Percentiles rank a stretch among this genome's conserved stretches.
These are phyloP conservation scores for Notechis scutatus DNA, from an alignment of 2,113 vertebrate species.

Conservation along the genomic window DNA sequence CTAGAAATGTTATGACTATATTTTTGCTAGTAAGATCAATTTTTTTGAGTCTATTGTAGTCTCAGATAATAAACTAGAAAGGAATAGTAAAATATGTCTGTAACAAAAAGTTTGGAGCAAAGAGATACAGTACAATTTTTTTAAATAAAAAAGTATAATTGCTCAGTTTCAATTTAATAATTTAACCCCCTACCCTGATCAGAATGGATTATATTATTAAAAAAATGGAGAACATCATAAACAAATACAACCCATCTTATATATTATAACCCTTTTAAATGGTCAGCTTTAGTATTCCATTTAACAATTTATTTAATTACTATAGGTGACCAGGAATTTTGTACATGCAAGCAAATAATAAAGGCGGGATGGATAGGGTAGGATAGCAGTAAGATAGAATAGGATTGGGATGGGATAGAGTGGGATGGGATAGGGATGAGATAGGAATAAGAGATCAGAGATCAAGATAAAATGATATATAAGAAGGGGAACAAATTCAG, in stretches of 20 bases:
- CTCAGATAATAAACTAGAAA: background rate
- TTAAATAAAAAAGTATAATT: background rate
- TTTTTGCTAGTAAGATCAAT: background rate
- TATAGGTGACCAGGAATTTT: background rate
- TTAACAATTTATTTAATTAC: background rate
- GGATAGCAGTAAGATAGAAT: background rate
- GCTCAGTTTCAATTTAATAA: background rate
- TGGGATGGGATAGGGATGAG: too few species aligned
- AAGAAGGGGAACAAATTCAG: background rate
- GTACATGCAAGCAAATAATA: background rate
- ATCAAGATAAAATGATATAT: too few species aligned
- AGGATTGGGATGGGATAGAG: too few species aligned
- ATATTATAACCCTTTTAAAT: background rate
- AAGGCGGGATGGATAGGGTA: background rate
- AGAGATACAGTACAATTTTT: background rate
- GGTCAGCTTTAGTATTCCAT: background rate
- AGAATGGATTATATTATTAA: background rate
- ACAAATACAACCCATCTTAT: background rate
- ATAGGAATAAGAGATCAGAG: too few species aligned
- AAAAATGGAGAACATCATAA: background rate
- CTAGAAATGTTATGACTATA: background rate
- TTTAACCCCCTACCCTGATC: background rate
- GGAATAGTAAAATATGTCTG: background rate
- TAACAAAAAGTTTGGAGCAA: background rate
- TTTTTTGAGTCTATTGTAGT: background rate